Percentiles rank a stretch among this genome's conserved stretches.
These are phyloP conservation scores for Limanda limanda DNA, from an alignment of 2,113 vertebrate genomes.

Conservation along the genomic window DNA sequence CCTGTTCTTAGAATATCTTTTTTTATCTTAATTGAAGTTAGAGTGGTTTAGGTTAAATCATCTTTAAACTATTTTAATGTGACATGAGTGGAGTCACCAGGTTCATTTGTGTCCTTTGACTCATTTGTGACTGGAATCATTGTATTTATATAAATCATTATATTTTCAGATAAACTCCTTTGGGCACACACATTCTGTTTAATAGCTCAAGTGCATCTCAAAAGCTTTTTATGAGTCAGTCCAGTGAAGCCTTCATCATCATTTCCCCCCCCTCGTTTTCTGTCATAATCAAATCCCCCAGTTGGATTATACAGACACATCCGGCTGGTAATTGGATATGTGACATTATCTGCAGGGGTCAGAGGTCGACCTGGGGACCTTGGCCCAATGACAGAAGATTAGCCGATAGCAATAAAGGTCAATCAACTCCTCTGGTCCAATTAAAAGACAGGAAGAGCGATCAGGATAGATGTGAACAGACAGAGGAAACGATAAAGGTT, in stretches of 20 bases:
- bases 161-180: neutral
- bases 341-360: slow-evolving; percentile 56
- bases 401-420: slow-evolving; percentile 28
- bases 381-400: slow-evolving; percentile 46
- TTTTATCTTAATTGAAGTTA: too few species aligned
- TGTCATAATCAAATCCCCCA: slow-evolving; percentile 48
- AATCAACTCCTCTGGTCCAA: slow-evolving; percentile 37
- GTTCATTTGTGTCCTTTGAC: neutral
- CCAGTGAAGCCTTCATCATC: slow-evolving; percentile 1
- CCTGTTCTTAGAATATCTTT: too few species aligned
- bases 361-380: slow-evolving; percentile 38
- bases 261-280: slow-evolving; percentile 25
- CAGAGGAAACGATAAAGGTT: slow-evolving; percentile 39
- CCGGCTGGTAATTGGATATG: slow-evolving; percentile 54
- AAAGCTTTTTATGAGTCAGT: neutral
- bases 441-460: slow-evolving; percentile 24
- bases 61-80: too few species aligned
- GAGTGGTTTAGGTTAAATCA: too few species aligned
- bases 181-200: neutral
- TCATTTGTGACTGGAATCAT: neutral
- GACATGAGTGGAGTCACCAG: too few species aligned
- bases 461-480: slow-evolving; percentile 24
- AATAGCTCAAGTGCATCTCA: slow-evolving; percentile 4
- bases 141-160: neutral
- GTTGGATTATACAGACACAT: slow-evolving; percentile 46